Base-by-base conservation (phyloP, 2,888 invertebrate genomes). In the Cyclophora albipunctata region DNA sequence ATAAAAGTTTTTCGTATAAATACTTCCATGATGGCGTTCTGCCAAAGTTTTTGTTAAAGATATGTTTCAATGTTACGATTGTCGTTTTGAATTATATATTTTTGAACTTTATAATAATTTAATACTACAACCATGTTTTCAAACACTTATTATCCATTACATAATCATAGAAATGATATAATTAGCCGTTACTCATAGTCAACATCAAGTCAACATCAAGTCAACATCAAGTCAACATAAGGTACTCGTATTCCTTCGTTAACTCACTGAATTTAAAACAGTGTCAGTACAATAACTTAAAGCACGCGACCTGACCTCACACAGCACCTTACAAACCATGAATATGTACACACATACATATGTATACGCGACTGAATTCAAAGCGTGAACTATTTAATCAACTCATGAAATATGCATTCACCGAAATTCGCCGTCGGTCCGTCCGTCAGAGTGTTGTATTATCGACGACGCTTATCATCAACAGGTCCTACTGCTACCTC, bases 401-500 rank as follows among this genome's bases (percentile, higher is more conserved):
- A 83, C 80, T 86, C 86, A 86, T 85, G 85, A 83, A 86, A 84
- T 84, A 86, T 86, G 82, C 84, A 86, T 86, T 85, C 75, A 76
- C 86, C 85, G 79, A 86, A 86, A 84, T 85, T 84, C 83, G 71
- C 80, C 73, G 75, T 75, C 71, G 70, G 76, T 78, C 78, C 81
- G 81, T 85, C 84, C 84, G 81, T 86, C 86, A 86, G 81, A 64
- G 62, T 69, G 66, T 61, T 70, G 78, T 76, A 83, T 86, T 86
- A 86, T 86, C 86, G 81, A 82, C 78, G 83, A 81, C 79, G 78
- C 87, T 88, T 86, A 88, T 88, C 83, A 83, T 84, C 87, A 88
- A 88, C 87, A 88, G 87, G 87, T 87, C 75, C 73, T 71, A 75
- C 76, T 78, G 71, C 81, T 83, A 75, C 81, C 84, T 84, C 80